Evolutionary conservation across 1,140 invertebrate genomes (phyloP), one percentile per base, ranked within the genome.

Genomic region (Aphaenogaster ashmeadi): DNA sequence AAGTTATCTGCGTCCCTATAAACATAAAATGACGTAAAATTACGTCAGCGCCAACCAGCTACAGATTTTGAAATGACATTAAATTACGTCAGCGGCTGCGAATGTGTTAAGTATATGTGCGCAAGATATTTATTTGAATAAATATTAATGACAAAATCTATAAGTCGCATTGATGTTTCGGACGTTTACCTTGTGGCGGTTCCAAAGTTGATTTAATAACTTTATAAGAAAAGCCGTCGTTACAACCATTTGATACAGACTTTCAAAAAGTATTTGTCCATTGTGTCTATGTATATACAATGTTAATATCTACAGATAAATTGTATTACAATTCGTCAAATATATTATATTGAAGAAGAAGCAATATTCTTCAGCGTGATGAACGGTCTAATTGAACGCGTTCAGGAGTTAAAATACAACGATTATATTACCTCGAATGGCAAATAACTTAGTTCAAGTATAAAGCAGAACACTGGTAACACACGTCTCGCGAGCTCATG

Each of bases 391-490:
- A 38, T 41, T 21, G 8, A n/a, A 74, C 3, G 11, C 18, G 7
- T 21, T n/a, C 0, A n/a, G n/a, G 62, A 64, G 64, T 56, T 58
- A 8, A 58, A 41, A 66, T 33, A 11, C 1, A 47, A 9, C 8
- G 8, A 64, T 15, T 5, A 4, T 33, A 83, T 60, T 83, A 83
- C 80, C 80, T 83, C 80, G 7, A 83, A 83, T 13, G 67, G 54
- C 18, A 74, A 44, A 7, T 47, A 74, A 60, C 54, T 83, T 58
- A 83, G 15, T 11, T 60, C 15, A 33, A 83, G 3, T 41, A 9
- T 13, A 36, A 83, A 47, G 1, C 27, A 83, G 8, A 60, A 58
- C 1, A 21, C 5, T 27, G 54, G 11, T 36, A 83, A 60, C 5
- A 38, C 36, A 60, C 3, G 0, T 83, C n/a, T 74, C 6, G 41